Evolutionary conservation across 2,888 invertebrate genomes (phyloP).

Genomic region (Lepidonotus clava): DNA sequence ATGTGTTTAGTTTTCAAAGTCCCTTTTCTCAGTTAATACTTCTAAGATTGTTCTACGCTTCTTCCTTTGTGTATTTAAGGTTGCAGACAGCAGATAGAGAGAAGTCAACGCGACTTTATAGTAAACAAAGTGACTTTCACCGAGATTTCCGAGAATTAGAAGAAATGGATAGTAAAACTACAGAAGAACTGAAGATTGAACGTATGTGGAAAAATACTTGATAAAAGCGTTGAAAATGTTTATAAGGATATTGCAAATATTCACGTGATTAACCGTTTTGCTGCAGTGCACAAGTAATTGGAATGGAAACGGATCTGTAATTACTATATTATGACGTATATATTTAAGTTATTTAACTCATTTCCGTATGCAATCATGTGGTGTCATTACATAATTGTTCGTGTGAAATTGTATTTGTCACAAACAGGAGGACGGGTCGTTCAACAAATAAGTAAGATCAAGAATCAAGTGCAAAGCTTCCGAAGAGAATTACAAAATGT

Average conservation of each 20-base stretch:
- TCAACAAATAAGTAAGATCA: conserved; percentile 76
- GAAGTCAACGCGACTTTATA: conserved; percentile 76
- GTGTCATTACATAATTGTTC: not conserved
- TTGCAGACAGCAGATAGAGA: conserved; percentile 76
- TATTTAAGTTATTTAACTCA: not conserved
- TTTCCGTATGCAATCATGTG: not conserved
- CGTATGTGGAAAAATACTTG: conserved; percentile 66
- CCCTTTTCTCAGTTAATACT: not conserved
- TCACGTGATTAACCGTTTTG: too few species aligned
- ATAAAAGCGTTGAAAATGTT: not conserved
- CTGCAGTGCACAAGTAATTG: too few species aligned
- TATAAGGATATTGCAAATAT: not conserved
- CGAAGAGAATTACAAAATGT: conserved; percentile 76
- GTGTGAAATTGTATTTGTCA: too few species aligned
- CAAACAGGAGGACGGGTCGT: conserved; percentile 70
- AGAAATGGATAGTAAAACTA: conserved; percentile 72
- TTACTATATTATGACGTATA: not conserved
- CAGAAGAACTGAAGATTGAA: conserved; percentile 72
- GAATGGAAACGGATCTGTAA: too few species aligned
- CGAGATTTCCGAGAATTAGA: conserved; percentile 73
- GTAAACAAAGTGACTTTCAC: conserved; percentile 74
- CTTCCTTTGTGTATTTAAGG: conserved; percentile 65
- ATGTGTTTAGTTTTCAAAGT: not conserved
- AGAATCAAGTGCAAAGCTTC: conserved; percentile 76
- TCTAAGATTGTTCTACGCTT: not conserved